phyloP scores from a whole-genome alignment of 2,797 vertebrate species.

The Eupleurogrammus muticus region DNA sequence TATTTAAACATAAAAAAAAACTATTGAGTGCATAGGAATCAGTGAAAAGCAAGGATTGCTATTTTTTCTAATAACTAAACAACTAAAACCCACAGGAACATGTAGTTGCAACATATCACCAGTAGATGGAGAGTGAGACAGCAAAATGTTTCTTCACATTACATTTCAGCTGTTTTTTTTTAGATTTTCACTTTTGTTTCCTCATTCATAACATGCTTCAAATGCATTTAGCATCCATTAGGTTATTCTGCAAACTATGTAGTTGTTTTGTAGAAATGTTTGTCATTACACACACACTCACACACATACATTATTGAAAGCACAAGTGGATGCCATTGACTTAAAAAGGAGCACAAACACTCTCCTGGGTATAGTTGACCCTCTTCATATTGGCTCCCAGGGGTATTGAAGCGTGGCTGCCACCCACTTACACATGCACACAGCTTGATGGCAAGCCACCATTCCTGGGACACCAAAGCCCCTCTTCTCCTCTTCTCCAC shows the following conservation, averaged over 20 bases:
- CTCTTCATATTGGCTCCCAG: constrained; percentile 59
- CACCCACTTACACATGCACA: constrained; percentile 30
- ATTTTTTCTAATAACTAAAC: too few relatives aligned
- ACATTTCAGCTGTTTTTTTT: constrained; percentile 12
- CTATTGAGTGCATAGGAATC: not conserved
- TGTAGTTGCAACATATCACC: constrained; percentile 64
- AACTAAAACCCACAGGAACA: not conserved
- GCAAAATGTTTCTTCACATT: constrained; percentile 33
- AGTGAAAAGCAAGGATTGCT: not conserved
- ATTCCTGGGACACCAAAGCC: constrained; percentile 8
- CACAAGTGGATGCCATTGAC: constrained; percentile 41
- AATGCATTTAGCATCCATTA: not conserved
- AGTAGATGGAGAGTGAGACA: constrained; percentile 81
- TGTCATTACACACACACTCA: constrained; percentile 2
- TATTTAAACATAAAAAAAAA: not conserved
- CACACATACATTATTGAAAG: constrained; percentile 24
- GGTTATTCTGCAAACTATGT: not conserved
- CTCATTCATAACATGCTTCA: not conserved
- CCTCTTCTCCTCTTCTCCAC: not conserved
- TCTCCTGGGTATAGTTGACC: constrained; percentile 72
- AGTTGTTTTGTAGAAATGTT: constrained; percentile 18
- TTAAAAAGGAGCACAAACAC: constrained; percentile 38
- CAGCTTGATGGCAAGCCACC: constrained; percentile 32
- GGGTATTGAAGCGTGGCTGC: constrained; percentile 62
- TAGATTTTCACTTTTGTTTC: not conserved